These are phyloP conservation scores for Cinara cedri DNA, from an alignment of 2,888 invertebrate genomes.

Conservation along the genomic window DNA sequence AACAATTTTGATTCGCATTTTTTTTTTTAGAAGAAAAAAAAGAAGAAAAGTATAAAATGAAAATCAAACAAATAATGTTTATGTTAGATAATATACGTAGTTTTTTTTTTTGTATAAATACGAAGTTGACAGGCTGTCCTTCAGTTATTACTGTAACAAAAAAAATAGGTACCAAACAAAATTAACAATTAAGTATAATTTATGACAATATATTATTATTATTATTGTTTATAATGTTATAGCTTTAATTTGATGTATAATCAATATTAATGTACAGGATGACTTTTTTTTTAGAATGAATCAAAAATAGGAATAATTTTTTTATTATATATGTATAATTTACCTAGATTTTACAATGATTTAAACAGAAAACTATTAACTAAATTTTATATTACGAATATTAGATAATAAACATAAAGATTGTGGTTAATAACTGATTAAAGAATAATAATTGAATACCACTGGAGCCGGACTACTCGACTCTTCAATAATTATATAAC, in stretches of 20 bases:
- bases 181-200: slow-evolving; percentile 14
- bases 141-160: slow-evolving; percentile 52
- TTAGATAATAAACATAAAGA: no score
- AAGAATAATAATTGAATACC: no score
- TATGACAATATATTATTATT: neutral
- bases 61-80: slow-evolving; percentile 26
- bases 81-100: slow-evolving; percentile 37
- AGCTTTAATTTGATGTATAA: neutral
- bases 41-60: slow-evolving; percentile 37
- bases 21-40: slow-evolving; percentile 12
- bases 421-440: no score
- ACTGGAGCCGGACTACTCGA: no score
- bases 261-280: neutral
- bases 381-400: no score
- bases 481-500: no score
- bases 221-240: neutral
- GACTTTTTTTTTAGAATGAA: neutral
- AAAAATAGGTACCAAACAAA: slow-evolving; percentile 19
- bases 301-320: no score
- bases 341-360: no score
- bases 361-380: no score
- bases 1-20: slow-evolving; percentile 16
- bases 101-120: slow-evolving; percentile 35
- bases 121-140: slow-evolving; percentile 12
- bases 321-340: neutral